Percentiles rank a stretch among this genome's conserved stretches.
Conservation (phyloP, 2,113 vertebrate species). For the Takifugu flavidus region DNA sequence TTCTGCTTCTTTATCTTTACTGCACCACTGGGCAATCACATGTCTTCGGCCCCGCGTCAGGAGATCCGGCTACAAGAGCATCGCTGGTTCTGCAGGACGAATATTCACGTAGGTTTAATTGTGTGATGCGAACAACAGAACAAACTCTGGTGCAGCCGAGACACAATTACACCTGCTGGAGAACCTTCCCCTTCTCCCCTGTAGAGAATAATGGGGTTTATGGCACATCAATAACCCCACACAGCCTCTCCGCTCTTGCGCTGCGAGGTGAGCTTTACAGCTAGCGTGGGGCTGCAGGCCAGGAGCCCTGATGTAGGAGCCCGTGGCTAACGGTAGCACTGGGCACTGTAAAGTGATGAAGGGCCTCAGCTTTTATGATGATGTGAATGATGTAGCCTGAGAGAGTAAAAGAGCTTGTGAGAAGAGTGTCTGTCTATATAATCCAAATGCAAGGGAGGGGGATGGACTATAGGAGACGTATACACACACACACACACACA, state of each 20-base stretch:
- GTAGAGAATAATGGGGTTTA: conserved; percentile 74
- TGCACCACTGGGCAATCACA: too few relatives aligned
- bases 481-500: not conserved
- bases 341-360: conserved; percentile 71
- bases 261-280: conserved; percentile 70
- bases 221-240: conserved; percentile 78
- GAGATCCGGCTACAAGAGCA: too few relatives aligned
- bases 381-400: conserved; percentile 72
- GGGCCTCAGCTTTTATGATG: conserved; percentile 70
- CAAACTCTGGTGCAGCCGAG: not conserved
- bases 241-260: conserved; percentile 71
- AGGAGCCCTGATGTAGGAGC: conserved; percentile 63
- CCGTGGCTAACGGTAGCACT: conserved; percentile 65
- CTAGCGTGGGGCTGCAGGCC: conserved; percentile 58
- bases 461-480: conserved; percentile 3
- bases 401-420: conserved; percentile 61
- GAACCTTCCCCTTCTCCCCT: conserved; percentile 57
- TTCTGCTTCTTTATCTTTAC: not conserved
- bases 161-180: not conserved
- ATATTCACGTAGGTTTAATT: not conserved
- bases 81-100: too few relatives aligned
- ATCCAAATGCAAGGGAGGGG: conserved; percentile 19
- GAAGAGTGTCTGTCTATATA: conserved; percentile 46
- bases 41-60: too few relatives aligned
- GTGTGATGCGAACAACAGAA: not conserved